Base-by-base conservation (phyloP, 2,888 invertebrate species). In the Cyrtodaria siliqua region DNA sequence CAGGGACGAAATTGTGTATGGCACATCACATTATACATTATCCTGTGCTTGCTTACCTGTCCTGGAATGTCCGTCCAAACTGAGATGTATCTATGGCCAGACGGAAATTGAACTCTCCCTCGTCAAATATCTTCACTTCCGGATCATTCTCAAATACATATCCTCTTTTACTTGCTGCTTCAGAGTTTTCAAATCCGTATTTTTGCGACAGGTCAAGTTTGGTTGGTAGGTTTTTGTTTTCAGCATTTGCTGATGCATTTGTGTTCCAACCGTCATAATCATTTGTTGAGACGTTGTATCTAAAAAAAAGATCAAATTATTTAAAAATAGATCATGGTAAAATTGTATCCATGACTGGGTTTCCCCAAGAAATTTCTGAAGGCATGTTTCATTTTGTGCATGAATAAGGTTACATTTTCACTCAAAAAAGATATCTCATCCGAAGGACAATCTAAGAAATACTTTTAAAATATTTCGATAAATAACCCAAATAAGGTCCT, bases 61-160 rank as follows among this genome's bases (percentile, higher is more conserved):
- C 92, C 76, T 93, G 92, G 76, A 93, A 93, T 4, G 88, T 87
- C 40, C 93, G 74, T 2, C 92, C 92, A 89, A 81, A 93, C 85
- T 93, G 92, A 12, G 91, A 91, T 1, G 93, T 93, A 79, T 93
- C 91, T 20, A 93, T 79, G 2, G 92, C 92, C n/a, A 93, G 81
- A 42, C 86, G 80, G 0, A 92, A 85, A 14, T 85, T 79, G 67
- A 92, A 86, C 52, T 87, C 76, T 2, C 85, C 74, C 64, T 87
- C 87, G 20, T 79, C 87, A 83, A 93, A 93, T 20, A 93, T 69
- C 68, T 92, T 79, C 16, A 93, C 90, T 29, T 86, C 79, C 2
- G 93, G 92, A 68, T 93, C 90, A 55, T 89, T 89, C 68, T 91
- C 83, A 67, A 92, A 91, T 14, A 86, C 78, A 67, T 90, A 93